Conservation (phyloP, 2,113 vertebrate species). For the Xenotilapia longispinis region DNA sequence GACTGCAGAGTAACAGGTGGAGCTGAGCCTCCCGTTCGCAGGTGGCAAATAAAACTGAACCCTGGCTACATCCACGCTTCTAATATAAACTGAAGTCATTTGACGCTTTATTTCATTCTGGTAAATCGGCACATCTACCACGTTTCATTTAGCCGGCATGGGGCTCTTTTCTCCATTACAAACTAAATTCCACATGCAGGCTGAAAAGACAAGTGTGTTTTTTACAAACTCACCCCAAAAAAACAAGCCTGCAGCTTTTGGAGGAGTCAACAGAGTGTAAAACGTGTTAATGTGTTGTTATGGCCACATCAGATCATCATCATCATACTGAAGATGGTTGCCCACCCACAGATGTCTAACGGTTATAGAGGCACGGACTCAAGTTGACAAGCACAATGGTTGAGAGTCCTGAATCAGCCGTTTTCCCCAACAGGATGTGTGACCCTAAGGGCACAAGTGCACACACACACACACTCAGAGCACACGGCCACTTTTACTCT, state of each 20-base stretch:
- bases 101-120: background rate
- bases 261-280: conserved; percentile 13
- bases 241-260: background rate
- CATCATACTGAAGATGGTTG: background rate
- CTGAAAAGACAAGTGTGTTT: background rate
- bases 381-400: conserved; percentile 17
- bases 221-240: background rate
- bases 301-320: background rate
- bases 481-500: background rate
- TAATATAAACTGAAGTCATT: background rate
- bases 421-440: conserved; percentile 26
- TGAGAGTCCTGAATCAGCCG: conserved; percentile 36
- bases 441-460: conserved; percentile 20
- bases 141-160: background rate
- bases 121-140: background rate
- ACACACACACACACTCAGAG: background rate
- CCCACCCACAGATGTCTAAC: conserved; percentile 30
- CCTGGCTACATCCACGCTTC: background rate
- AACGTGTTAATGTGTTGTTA: conserved; percentile 26
- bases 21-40: background rate
- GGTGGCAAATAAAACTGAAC: background rate
- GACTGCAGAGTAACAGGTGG: background rate
- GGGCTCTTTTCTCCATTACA: background rate
- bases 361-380: background rate
- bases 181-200: background rate